These are phyloP conservation scores for Platichthys flesus DNA, from an alignment of 2,113 vertebrate species.

Conservation along the genomic window DNA sequence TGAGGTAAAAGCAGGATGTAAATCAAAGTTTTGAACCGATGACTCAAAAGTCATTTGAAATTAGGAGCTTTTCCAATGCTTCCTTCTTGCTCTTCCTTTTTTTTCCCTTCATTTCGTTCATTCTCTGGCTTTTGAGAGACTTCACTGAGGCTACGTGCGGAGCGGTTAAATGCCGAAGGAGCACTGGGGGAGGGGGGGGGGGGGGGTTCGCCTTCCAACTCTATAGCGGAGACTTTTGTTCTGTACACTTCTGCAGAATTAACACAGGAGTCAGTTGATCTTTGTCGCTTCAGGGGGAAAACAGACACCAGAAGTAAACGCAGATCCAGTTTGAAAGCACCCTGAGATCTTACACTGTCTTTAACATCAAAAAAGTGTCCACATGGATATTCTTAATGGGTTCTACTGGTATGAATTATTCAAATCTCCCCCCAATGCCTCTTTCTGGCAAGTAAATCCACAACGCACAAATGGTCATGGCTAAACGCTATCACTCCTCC, in stretches of 20 bases:
- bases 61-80: constrained; percentile 19
- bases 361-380: constrained; percentile 80
- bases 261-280: constrained; percentile 72
- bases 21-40: constrained; percentile 59
- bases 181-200: neutral
- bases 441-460: constrained; percentile 54
- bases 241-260: constrained; percentile 68
- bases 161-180: constrained; percentile 35
- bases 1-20: constrained; percentile 49
- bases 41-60: constrained; percentile 57
- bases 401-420: constrained; percentile 80
- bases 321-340: constrained; percentile 70
- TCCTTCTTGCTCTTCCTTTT: neutral
- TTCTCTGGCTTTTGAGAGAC: constrained; percentile 40
- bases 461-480: constrained; percentile 49
- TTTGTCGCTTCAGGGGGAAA: constrained; percentile 80
- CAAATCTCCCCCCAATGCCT: constrained; percentile 61
- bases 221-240: constrained; percentile 36
- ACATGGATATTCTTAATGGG: constrained; percentile 78
- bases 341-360: constrained; percentile 77
- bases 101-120: constrained; percentile 34
- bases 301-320: constrained; percentile 62
- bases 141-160: constrained; percentile 26
- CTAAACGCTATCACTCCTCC: constrained; percentile 50
- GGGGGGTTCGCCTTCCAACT: constrained; percentile 24